Percentiles rank a stretch among this genome's conserved stretches.
Conservation (phyloP, 2,888 invertebrate genomes). For the Tinea trinotella region DNA sequence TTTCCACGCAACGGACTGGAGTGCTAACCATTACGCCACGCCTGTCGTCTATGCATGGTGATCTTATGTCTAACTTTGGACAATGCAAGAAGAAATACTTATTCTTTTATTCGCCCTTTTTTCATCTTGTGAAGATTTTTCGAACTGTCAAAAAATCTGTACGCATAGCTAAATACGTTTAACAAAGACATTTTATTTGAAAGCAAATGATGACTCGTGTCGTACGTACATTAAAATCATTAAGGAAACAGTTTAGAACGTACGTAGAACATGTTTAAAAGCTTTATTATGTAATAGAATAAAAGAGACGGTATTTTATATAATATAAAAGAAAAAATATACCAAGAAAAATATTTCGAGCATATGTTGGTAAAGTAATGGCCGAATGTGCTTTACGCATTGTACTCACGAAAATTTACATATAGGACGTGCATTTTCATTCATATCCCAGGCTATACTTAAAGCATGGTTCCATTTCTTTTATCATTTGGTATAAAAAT, state of each 20-base stretch:
- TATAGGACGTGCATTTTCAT: constrained; percentile 2
- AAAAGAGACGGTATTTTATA: background rate
- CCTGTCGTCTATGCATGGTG: no score
- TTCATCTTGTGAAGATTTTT: no score
- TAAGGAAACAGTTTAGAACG: background rate
- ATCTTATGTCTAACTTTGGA: no score
- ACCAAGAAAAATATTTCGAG: constrained; percentile 7
- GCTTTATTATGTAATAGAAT: constrained; percentile 6
- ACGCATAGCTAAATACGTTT: no score
- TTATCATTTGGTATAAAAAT: background rate
- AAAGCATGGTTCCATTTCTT: background rate
- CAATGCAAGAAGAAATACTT: no score
- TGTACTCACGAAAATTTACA: constrained; percentile 12
- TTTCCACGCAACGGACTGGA: no score
- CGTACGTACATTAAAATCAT: background rate
- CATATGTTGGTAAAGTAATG: constrained; percentile 17
- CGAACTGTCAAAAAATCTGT: no score
- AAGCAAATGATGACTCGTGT: background rate
- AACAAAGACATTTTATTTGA: no score
- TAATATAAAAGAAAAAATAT: constrained; percentile 5
- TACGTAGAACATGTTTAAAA: constrained; percentile 2
- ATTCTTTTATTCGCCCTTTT: no score
- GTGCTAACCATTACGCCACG: no score
- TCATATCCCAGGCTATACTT: background rate
- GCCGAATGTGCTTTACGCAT: constrained; percentile 17